Conservation (phyloP, 1,140 invertebrate genomes). For the Semibalanus balanoides region DNA sequence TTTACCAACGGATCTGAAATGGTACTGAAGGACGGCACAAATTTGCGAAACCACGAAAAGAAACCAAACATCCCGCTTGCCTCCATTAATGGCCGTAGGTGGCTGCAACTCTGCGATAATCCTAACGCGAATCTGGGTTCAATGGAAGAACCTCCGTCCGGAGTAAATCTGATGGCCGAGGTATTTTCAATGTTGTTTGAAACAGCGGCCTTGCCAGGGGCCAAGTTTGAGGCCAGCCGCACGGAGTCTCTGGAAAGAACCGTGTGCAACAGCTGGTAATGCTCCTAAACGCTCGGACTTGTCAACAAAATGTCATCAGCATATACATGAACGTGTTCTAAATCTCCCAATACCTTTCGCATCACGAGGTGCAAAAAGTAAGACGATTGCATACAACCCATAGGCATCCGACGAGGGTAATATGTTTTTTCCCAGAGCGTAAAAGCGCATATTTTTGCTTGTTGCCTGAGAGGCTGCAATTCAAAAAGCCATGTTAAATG, state of each 20-base stretch:
- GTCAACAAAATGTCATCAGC: no score
- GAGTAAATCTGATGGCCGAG: neutral
- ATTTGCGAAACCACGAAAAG: neutral
- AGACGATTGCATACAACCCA: neutral
- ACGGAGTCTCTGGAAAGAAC: neutral
- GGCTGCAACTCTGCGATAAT: neutral
- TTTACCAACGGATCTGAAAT: neutral
- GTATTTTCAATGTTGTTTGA: neutral
- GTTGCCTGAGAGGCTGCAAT: neutral
- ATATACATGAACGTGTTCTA: neutral
- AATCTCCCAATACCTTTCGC: neutral
- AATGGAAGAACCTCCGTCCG: neutral
- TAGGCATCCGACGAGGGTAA: neutral
- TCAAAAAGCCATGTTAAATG: neutral
- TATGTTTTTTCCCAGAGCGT: neutral
- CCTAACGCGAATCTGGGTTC: neutral
- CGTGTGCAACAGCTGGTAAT: neutral
- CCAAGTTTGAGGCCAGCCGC: neutral
- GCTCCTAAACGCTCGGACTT: no score
- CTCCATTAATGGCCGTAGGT: neutral
- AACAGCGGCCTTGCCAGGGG: neutral
- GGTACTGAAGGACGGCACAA: neutral
- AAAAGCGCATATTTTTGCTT: neutral
- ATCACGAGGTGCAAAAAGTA: neutral
- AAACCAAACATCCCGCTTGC: neutral